Percentiles rank a stretch among this genome's conserved stretches.
phyloP scores from a whole-genome alignment of 2,113 vertebrate genomes.

The Monopterus albus region DNA sequence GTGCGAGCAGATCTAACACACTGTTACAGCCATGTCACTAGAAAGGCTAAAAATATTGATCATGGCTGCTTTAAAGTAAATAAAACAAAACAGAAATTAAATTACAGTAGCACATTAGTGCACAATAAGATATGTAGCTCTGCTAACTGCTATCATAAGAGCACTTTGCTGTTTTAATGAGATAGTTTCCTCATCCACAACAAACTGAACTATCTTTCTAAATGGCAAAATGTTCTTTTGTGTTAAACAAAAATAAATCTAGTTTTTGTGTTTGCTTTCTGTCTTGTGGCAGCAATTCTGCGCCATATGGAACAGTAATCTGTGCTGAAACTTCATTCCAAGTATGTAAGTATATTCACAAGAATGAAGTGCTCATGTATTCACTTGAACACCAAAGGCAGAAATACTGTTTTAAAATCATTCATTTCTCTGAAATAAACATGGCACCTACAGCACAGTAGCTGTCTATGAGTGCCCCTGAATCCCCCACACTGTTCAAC shows the following conservation, averaged over 20 bases:
- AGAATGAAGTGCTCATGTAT: slow-evolving; percentile 9
- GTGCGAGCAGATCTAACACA: too few relatives aligned
- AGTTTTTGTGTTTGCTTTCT: background rate
- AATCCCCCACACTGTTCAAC: slow-evolving; percentile 9
- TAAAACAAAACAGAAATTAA: too few relatives aligned
- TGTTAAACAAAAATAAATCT: slow-evolving; percentile 3
- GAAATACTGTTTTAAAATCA: background rate
- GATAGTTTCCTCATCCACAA: too few relatives aligned
- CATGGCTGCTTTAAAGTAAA: too few relatives aligned
- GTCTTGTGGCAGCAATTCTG: background rate
- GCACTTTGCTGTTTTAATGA: too few relatives aligned
- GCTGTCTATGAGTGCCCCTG: background rate
- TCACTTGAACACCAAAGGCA: background rate
- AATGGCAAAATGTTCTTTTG: background rate
- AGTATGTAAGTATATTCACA: background rate
- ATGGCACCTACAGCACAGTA: background rate
- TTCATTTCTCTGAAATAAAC: slow-evolving; percentile 10
- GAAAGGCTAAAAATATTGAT: background rate
- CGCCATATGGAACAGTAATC: slow-evolving; percentile 1
- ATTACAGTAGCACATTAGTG: too few relatives aligned
- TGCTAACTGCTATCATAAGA: too few relatives aligned
- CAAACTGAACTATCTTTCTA: too few relatives aligned
- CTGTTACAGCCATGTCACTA: background rate
- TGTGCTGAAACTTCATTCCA: background rate
- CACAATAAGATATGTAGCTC: too few relatives aligned